These are phyloP conservation scores for Damaliscus lunatus DNA, from an alignment of 2,113 vertebrate genomes.

Conservation along the genomic window DNA sequence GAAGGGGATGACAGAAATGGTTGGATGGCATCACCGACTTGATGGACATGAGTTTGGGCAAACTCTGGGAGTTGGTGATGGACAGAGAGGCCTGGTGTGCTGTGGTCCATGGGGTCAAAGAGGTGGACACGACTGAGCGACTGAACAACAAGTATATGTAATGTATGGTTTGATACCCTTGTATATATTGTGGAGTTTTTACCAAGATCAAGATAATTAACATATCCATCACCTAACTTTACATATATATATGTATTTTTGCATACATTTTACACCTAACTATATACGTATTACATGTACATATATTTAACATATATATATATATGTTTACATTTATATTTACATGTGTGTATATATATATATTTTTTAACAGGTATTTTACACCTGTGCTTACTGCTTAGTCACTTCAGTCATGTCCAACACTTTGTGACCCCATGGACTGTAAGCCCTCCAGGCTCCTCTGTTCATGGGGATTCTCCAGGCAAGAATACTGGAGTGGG, in stretches of 20 bases:
- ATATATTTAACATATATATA: not conserved
- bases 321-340: too few relatives aligned
- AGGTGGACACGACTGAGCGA: not conserved
- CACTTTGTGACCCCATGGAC: not conserved
- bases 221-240: not conserved
- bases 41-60: accelerated
- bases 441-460: not conserved
- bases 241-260: not conserved
- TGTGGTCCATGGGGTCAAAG: accelerated
- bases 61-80: not conserved
- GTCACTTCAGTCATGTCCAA: accelerated
- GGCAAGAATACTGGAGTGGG: not conserved
- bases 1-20: not conserved
- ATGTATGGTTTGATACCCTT: not conserved
- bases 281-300: too few relatives aligned
- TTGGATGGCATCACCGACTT: not conserved
- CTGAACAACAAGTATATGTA: not conserved
- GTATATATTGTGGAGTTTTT: not conserved
- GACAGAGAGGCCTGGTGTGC: not conserved
- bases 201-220: not conserved
- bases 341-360: too few relatives aligned
- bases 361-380: not conserved
- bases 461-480: not conserved
- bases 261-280: not conserved
- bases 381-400: not conserved